A percentile compares a stretch with the other conserved stretches of the same genome.
Evolutionary conservation across 2,113 vertebrate genomes (phyloP).

Genomic region (Tenrec ecaudatus): DNA sequence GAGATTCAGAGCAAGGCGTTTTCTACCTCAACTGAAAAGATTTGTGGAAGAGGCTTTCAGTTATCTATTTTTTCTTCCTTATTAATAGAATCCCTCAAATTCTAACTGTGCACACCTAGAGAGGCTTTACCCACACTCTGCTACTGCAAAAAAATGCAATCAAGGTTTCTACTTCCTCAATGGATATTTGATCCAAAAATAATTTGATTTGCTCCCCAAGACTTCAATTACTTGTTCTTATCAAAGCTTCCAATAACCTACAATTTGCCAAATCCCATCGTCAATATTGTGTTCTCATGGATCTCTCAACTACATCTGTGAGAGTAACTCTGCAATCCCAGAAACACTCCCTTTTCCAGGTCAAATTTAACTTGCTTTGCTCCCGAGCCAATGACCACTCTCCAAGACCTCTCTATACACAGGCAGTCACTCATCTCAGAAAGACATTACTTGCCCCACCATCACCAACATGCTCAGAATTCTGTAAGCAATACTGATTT

Average conservation of each 20-base stretch:
- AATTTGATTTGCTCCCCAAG: neutral
- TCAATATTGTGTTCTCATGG: neutral
- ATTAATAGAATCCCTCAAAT: neutral
- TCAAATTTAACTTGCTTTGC: neutral
- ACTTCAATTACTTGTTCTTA: neutral
- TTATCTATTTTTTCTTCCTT: neutral
- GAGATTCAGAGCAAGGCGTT: neutral
- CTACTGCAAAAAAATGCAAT: neutral
- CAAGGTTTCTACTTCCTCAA: neutral
- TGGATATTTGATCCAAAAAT: neutral
- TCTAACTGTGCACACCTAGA: neutral
- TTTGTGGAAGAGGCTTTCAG: neutral
- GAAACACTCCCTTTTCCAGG: constrained; percentile 11
- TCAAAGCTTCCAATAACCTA: neutral
- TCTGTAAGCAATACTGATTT: neutral
- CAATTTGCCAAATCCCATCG: constrained; percentile 4
- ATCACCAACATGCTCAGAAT: neutral
- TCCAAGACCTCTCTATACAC: neutral
- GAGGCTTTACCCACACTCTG: neutral
- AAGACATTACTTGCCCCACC: neutral
- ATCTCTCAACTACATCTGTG: neutral
- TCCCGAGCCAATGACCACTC: neutral
- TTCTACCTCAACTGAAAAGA: neutral
- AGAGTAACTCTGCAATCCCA: neutral
- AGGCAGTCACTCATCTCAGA: neutral